These are phyloP conservation scores for Mico argentatus DNA, from an alignment of 2,797 vertebrate genomes.

Conservation along the genomic window DNA sequence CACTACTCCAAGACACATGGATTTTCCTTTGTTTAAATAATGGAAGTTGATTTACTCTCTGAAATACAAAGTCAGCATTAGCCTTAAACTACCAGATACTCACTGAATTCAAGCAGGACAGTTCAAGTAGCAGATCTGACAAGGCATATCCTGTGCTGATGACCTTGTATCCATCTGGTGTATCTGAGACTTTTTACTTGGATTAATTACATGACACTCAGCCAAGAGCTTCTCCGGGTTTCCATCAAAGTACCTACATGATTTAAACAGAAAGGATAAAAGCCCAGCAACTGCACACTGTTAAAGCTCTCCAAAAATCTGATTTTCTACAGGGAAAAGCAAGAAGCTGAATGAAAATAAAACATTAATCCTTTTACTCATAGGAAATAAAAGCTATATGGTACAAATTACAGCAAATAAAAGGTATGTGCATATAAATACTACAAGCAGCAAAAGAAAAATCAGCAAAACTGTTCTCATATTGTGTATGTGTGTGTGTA, in stretches of 20 bases:
- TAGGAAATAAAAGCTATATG: background rate
- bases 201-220: slow-evolving; percentile 99
- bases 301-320: slow-evolving; percentile 71
- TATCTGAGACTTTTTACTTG: slow-evolving; percentile 98
- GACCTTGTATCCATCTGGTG: slow-evolving; percentile 99
- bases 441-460: too few relatives aligned
- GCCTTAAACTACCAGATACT: slow-evolving; percentile 83
- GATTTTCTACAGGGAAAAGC: slow-evolving; percentile 56
- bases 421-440: background rate
- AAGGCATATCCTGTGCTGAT: slow-evolving; percentile 98
- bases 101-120: slow-evolving; percentile 94
- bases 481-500: too few relatives aligned
- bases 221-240: slow-evolving; percentile 99
- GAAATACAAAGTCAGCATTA: background rate
- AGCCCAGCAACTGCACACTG: slow-evolving; percentile 68
- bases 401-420: slow-evolving; percentile 6
- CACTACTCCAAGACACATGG: background rate
- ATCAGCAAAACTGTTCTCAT: too few relatives aligned
- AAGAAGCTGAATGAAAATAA: slow-evolving; percentile 50
- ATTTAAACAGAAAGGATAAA: slow-evolving; percentile 73
- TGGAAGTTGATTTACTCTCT: background rate
- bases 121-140: slow-evolving; percentile 99
- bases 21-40: slow-evolving; percentile 45
- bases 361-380: slow-evolving; percentile 32
- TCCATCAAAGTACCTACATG: slow-evolving; percentile 97